These are phyloP conservation scores for Zele albiditarsus DNA, from an alignment of 2,888 invertebrate species.

Conservation along the genomic window DNA sequence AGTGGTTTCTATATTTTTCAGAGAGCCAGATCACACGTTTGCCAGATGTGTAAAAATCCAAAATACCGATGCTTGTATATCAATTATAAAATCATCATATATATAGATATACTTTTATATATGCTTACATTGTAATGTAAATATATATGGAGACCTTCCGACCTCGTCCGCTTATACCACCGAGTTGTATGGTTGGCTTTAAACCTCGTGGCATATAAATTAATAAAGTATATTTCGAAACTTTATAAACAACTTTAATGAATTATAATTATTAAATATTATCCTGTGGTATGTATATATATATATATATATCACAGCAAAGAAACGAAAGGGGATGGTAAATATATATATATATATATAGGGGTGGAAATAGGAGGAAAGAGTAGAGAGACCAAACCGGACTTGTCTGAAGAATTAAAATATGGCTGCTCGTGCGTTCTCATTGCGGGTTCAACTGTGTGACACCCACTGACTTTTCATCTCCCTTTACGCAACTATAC, in stretches of 20 bases:
- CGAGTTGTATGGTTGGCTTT: not conserved
- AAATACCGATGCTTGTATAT: too few relatives aligned
- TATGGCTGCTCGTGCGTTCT: constrained; percentile 71
- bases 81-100: too few relatives aligned
- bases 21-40: too few relatives aligned
- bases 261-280: constrained; percentile 73
- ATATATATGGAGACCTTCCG: not conserved
- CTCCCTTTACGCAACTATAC: constrained; percentile 49
- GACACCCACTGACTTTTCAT: constrained; percentile 69
- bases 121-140: not conserved
- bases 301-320: constrained; percentile 53
- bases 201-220: constrained; percentile 67
- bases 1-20: too few relatives aligned
- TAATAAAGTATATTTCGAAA: constrained; percentile 72
- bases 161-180: not conserved
- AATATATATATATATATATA: not conserved
- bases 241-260: constrained; percentile 72
- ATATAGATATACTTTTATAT: not conserved
- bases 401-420: constrained; percentile 69
- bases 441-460: constrained; percentile 68
- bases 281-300: constrained; percentile 67
- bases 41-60: too few relatives aligned
- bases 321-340: constrained; percentile 33
- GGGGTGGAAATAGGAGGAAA: constrained; percentile 36
- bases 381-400: constrained; percentile 37